Evolutionary conservation across 2,113 vertebrate species (phyloP), one percentile per base, ranked within the genome.

Genomic region (Seriola dumerili): DNA sequence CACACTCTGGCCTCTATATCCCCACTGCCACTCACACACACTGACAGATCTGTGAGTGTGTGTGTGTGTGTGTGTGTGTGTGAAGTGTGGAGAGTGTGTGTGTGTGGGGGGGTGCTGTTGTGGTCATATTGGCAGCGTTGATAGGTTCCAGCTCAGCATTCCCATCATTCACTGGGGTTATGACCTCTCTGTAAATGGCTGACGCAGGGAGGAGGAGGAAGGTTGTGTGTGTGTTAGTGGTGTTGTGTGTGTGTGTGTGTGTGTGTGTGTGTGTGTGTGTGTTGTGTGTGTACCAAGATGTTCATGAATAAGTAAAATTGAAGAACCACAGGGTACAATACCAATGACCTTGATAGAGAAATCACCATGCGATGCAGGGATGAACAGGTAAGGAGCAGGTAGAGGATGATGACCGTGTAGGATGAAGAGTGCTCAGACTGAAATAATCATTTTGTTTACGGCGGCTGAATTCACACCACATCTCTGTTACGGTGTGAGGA

Each of bases 181-280:
- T 55, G 91, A 95, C 93, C 93, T 88, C 92, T 84, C 88, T 92
- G 91, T 94, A 94, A 92, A 92, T 86, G 89, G 86, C 72, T 91
- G 92, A 90, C 71, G 65, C 81, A 84, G 78, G 57, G 64, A 71
- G 61, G 71, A 63, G 34, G 34, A 36, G 34, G 34, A 36, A 42
- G 40, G 78, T 34, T n/a, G n/a, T n/a, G n/a, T n/a, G n/a, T n/a
- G n/a, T n/a, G n/a, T n/a, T n/a, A n/a, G n/a, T n/a, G n/a, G n/a
- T n/a, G n/a, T n/a, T 84, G 80, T 90, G 86, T 88, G 74, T 64
- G 48, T 85, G 76, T 70, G 77, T 80, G 67, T 81, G 80, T 79
- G 76, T 82, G 42, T 13, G 36, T 58, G 58, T 84, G 80, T 90
- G 86, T 88, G 75, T 65, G 46, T 84, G 73, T 64, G 25, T 80